Evolutionary conservation across 2,888 invertebrate genomes (phyloP).

Genomic region (Sicus ferrugineus): DNA sequence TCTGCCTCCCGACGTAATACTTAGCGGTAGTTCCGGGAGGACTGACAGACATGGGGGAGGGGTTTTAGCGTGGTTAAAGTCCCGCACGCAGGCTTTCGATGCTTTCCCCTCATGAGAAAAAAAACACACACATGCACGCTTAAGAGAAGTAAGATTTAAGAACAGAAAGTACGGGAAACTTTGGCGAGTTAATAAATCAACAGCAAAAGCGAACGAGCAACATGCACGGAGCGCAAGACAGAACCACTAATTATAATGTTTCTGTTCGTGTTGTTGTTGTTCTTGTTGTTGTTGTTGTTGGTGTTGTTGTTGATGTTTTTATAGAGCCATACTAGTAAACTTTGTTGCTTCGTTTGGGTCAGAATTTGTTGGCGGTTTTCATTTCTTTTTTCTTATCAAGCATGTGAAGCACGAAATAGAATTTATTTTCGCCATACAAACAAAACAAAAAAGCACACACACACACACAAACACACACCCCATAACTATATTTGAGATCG

Average conservation of each 20-base stretch:
- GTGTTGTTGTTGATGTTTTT: not conserved
- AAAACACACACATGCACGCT: no score
- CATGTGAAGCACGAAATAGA: slow-evolving; percentile 25
- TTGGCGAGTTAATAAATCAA: slow-evolving; percentile 27
- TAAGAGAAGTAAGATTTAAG: not conserved
- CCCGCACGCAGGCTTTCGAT: no score
- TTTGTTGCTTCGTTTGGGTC: no score
- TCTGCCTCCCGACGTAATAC: no score
- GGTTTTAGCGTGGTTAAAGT: no score
- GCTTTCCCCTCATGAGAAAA: no score
- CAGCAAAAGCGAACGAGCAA: slow-evolving; percentile 23
- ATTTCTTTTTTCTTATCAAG: not conserved
- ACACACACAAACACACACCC: not conserved
- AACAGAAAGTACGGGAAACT: not conserved
- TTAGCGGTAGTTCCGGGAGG: no score
- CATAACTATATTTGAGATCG: not conserved
- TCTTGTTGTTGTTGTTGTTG: not conserved
- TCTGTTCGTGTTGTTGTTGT: slow-evolving; percentile 16
- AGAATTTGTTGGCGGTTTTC: no score
- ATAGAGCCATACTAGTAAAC: no score
- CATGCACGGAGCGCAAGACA: slow-evolving; percentile 7
- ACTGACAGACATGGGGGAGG: no score
- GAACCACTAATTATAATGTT: slow-evolving; percentile 11
- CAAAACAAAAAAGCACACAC: slow-evolving; percentile 10
- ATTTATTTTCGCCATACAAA: slow-evolving; percentile 31